Evolutionary conservation across 2,797 vertebrate species (phyloP), one percentile per base, ranked within the genome.

Genomic region (Cossypha heuglini): DNA sequence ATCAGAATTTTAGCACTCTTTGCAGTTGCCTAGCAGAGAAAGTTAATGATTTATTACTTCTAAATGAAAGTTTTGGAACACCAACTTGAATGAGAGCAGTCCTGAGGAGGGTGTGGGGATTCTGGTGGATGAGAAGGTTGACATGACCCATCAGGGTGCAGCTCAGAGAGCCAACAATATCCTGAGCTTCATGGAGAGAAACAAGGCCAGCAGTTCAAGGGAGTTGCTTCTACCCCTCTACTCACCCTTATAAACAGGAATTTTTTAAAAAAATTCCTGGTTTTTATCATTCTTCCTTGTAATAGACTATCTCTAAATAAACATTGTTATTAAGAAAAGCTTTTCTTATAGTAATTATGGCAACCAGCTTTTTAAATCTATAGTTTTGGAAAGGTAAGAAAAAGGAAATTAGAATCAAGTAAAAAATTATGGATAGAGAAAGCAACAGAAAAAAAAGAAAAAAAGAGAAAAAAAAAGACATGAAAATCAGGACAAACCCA

Each of bases 141-240:
- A 26, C 7, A 5, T 26, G 17, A 31, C 19, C 49, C n/a, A 19
- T 17, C 5, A 57, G n/a, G 28, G 11, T 43, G 37, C 11, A 45
- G 37, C 24, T 76, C n/a, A 45, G 37, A 51, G 19, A 63, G 7
- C 8, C n/a, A 69, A 3, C 24, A 33, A 7, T 13, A 4, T 5
- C 62, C 25, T 45, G 28, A n/a, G 20, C 24, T 29, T 24, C 25
- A 19, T 19, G 14, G 31, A 69, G 63, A 38, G 24, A 16, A 76
- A 5, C 0, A 0, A 63, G 28, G 16, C 10, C 22, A 37, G 18
- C 22, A 62, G 16, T 17, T 16, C 17, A 26, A 62, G 48, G 20
- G 26, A 43, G 24, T 2, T 31, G 8, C 18, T 71, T 76, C 11
- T 22, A 14, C 5, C 10, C 10, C 7, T 9, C 16, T 16, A 7